Base-by-base conservation (phyloP, 2,113 vertebrate species). In the Bostrychus sinensis region DNA sequence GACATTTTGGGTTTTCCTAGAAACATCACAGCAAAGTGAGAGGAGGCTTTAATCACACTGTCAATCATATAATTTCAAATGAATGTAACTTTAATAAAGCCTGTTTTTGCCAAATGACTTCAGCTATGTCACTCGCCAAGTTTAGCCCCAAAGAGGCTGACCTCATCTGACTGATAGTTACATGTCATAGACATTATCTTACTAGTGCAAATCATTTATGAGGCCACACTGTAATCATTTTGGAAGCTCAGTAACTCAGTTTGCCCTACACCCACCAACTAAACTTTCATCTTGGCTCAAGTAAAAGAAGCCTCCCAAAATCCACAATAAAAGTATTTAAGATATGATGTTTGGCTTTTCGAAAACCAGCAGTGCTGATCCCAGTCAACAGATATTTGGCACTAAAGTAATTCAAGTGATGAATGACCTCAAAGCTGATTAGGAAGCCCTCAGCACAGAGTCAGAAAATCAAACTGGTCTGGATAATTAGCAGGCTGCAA, bases 401-500 rank as follows among this genome's bases (percentile, higher is more conserved):
- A 57, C 14, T 28, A 23, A 56, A 53, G n/a, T 22, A 5, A 37
- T 36, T 37, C 22, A 4, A 38, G 48, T 48, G 38, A 50, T 20
- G n/a, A 56, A 59, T 1, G 64, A 53, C 66, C 77, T 80, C 66
- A 66, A 30, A 41, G 55, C 48, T 19, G 61, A 66, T 43, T 58
- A 51, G 56, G 56, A 62, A 66, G 69, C 66, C 57, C 30, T 56
- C 11, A 48, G 50, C 43, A 34, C 25, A 32, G 34, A 65, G 19
- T 45, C 16, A 25, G 14, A 67, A 50, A 62, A 74, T 63, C 62
- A 80, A 80, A 62, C 56, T 25, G 26, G 57, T 64, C 42, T 48
- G 69, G 67, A 64, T 82, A 43, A 80, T 78, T 69, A 70, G 56
- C 56, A 55, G 66, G 55, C 43, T 45, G 45, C 62, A 75, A 75